Base-by-base conservation (phyloP, 2,113 vertebrate genomes). In the Mola mola region DNA sequence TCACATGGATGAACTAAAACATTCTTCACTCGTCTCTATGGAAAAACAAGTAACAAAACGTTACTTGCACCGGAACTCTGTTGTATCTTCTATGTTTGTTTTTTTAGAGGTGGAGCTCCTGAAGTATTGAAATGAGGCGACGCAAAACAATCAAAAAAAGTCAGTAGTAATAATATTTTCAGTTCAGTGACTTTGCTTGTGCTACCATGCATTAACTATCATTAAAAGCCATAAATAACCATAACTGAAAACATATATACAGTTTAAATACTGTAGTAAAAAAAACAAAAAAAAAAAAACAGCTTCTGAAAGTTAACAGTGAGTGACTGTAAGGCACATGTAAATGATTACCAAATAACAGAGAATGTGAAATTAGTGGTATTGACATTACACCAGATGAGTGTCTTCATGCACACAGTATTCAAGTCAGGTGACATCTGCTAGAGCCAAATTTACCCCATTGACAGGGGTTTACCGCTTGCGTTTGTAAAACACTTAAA, bases 261-360 rank as follows among this genome's bases (percentile, higher is more conserved):
- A n/a, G n/a, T n/a, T n/a, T n/a, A n/a, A n/a, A n/a, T n/a, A n/a
- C n/a, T n/a, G n/a, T n/a, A n/a, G n/a, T n/a, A n/a, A n/a, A n/a
- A n/a, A n/a, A n/a, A n/a, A n/a, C n/a, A n/a, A n/a, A n/a, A n/a
- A 31, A 29, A 26, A 10, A 55, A 49, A 31, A 12, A 52, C 21
- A 47, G n/a, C n/a, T 6, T 37, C 42, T 55, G 5, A 44, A 36
- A 17, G 33, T 72, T 73, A 36, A 51, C 60, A 72, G 33, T 2
- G 4, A 52, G 15, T 49, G 55, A 42, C 37, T 65, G n/a, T 72
- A 85, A 86, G 79, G 79, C 84, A 85, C 84, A 77, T 75, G 57
- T 37, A 71, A 64, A 50, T 65, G 1, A 19, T 46, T 38, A 58
- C 44, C 40, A 69, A 28, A 79, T 36, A 20, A 48, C 17, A 66